Conservation (phyloP, 2,113 vertebrate genomes). For the Potamarius usumacintae region DNA sequence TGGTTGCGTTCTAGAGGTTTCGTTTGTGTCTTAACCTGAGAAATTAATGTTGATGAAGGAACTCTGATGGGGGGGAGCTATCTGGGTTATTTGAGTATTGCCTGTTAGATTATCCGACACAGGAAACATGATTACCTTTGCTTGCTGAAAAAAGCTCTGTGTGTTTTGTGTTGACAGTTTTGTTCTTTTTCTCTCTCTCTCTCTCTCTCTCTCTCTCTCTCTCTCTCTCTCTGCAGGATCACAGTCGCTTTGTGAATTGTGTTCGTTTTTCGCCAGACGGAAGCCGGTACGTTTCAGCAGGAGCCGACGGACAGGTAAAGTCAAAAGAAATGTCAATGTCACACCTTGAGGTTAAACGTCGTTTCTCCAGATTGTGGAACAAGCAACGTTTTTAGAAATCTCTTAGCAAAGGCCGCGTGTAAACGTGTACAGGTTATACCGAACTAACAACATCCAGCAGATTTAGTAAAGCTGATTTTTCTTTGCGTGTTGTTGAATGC, state of each 20-base stretch:
- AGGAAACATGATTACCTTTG: neutral
- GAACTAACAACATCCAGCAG: neutral
- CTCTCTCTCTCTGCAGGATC: constrained; percentile 74
- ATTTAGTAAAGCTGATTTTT: neutral
- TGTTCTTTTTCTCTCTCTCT: constrained; percentile 21
- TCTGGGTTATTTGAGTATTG: too few species aligned
- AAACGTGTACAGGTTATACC: neutral
- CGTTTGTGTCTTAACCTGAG: neutral
- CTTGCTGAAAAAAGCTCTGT: neutral
- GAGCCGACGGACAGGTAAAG: constrained; percentile 88
- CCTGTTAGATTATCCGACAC: too few species aligned
- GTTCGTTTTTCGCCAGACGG: constrained; percentile 92
- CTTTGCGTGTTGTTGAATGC: neutral
- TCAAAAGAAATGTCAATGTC: neutral
- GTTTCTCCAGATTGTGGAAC: neutral
- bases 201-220: too few species aligned
- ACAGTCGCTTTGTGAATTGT: constrained; percentile 90
- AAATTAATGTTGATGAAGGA: neutral
- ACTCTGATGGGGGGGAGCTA: neutral
- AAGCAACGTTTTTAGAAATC: too few species aligned
- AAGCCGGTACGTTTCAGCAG: constrained; percentile 81
- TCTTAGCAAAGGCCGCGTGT: neutral
- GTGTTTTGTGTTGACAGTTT: neutral
- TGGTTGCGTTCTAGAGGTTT: neutral
- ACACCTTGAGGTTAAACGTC: neutral